phyloP scores from a whole-genome alignment of 2,113 vertebrate species.

The Anser brachyrhynchus region DNA sequence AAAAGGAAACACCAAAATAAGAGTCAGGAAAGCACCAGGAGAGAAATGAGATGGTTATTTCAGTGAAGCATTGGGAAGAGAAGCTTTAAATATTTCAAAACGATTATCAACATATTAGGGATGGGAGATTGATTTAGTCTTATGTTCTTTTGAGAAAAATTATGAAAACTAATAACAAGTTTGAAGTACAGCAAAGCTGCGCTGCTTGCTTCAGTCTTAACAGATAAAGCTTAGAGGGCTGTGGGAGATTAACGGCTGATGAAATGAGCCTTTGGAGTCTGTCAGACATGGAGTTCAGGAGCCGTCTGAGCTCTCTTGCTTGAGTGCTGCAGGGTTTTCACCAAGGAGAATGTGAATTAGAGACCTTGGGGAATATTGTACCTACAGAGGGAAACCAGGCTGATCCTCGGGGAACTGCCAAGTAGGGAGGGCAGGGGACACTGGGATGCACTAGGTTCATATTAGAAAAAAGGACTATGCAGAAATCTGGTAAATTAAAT shows the following conservation, averaged over 20 bases:
- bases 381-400: neutral
- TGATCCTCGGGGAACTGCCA: neutral
- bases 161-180: constrained; percentile 72
- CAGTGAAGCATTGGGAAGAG: constrained; percentile 17
- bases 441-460: neutral
- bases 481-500: neutral
- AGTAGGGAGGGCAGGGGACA: neutral
- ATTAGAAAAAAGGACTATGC: neutral
- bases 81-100: constrained; percentile 67
- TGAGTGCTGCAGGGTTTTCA: neutral
- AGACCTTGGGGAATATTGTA: neutral
- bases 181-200: constrained; percentile 57
- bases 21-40: neutral
- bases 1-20: neutral
- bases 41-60: neutral
- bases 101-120: constrained; percentile 63
- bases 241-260: constrained; percentile 63
- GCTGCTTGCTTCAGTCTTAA: constrained; percentile 49
- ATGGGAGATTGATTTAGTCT: constrained; percentile 61
- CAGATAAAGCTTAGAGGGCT: constrained; percentile 67
- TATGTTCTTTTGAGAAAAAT: constrained; percentile 68
- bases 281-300: neutral
- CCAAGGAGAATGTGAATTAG: neutral
- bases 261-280: constrained; percentile 47
- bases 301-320: neutral